phyloP scores from a whole-genome alignment of 2,888 invertebrate species.

The Drosophila dives region DNA sequence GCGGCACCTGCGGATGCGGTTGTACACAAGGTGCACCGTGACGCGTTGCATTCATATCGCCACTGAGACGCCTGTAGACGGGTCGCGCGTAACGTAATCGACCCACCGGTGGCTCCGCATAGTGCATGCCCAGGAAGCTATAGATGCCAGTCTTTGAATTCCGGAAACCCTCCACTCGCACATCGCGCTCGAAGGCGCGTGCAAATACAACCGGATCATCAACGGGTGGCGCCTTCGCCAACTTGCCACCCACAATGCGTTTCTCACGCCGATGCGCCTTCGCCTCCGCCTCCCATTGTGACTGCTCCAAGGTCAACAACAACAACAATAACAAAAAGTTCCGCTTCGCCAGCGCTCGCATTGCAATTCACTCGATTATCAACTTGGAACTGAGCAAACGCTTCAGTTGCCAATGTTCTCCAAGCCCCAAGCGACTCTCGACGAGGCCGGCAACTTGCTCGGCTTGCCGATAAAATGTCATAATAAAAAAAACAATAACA shows the following conservation, averaged over 20 bases:
- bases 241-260: slow-evolving; percentile 89
- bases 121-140: slow-evolving; percentile 90
- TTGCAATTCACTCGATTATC: slow-evolving; percentile 61
- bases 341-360: slow-evolving; percentile 61
- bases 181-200: slow-evolving; percentile 87
- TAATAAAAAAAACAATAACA: slow-evolving; percentile 8
- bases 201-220: slow-evolving; percentile 90
- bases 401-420: slow-evolving; percentile 4
- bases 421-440: slow-evolving; percentile 14
- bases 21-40: slow-evolving; percentile 88
- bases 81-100: slow-evolving; percentile 87
- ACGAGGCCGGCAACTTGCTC: slow-evolving; percentile 62
- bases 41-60: slow-evolving; percentile 87
- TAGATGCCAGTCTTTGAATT: slow-evolving; percentile 88
- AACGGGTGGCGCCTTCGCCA: slow-evolving; percentile 88
- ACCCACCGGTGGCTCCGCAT: slow-evolving; percentile 87
- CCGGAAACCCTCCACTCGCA: slow-evolving; percentile 88
- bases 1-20: slow-evolving; percentile 84
- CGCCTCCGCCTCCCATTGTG: neutral
- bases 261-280: slow-evolving; percentile 74
- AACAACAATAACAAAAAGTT: slow-evolving; percentile 41
- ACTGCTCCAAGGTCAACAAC: slow-evolving; percentile 42
- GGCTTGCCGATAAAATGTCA: slow-evolving; percentile 58
- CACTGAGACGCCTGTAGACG: slow-evolving; percentile 85
- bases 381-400: slow-evolving; percentile 59